phyloP scores from a whole-genome alignment of 2,888 invertebrate species.

The Malthinus flaveolus region DNA sequence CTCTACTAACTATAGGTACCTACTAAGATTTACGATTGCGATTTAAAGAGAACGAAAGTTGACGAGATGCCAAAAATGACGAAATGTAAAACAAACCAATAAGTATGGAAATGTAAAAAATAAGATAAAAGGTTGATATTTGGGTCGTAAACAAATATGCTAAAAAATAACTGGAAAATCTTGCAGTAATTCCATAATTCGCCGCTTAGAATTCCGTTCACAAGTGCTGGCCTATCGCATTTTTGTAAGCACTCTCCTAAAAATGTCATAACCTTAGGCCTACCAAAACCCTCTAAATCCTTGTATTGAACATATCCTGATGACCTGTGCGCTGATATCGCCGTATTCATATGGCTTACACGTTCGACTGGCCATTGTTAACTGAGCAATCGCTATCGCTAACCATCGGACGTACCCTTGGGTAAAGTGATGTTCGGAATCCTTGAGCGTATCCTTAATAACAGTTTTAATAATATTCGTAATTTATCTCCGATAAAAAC shows the following conservation, averaged over 20 bases:
- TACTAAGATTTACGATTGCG: no score
- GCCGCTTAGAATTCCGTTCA: conserved; percentile 40
- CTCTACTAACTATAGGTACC: no score
- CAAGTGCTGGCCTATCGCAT: conserved; percentile 35
- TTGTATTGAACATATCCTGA: conserved; percentile 42
- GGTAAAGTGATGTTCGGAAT: conserved; percentile 31
- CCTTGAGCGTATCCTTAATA: conserved; percentile 26
- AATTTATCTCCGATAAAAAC: neutral
- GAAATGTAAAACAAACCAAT: neutral
- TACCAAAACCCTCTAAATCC: conserved; percentile 41
- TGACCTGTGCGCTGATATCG: conserved; percentile 36
- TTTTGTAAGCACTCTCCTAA: conserved; percentile 37
- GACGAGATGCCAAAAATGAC: no score
- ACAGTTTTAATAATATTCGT: conserved; percentile 5
- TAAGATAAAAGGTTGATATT: conserved; percentile 6
- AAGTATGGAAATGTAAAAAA: conserved; percentile 6
- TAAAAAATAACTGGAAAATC: conserved; percentile 15
- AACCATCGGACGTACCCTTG: conserved; percentile 28
- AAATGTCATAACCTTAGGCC: conserved; percentile 42
- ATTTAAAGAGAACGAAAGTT: no score
- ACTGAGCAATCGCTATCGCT: conserved; percentile 31
- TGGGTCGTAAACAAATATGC: conserved; percentile 16
- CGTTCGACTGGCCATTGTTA: conserved; percentile 39
- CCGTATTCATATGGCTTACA: conserved; percentile 38
- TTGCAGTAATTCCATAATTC: conserved; percentile 35